phyloP scores from a whole-genome alignment of 1,140 invertebrate genomes.

The Trichogramma pretiosum region DNA sequence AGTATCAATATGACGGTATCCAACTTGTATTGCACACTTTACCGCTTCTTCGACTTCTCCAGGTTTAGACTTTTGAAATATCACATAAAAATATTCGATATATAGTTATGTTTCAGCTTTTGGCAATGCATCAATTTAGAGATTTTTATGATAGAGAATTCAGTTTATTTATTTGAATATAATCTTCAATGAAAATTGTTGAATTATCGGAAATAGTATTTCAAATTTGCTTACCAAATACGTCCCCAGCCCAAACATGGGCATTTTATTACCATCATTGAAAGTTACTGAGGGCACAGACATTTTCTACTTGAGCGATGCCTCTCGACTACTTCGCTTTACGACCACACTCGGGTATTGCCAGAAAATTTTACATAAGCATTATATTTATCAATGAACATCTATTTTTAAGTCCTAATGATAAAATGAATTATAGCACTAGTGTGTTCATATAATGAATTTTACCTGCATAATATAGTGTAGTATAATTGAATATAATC shows the following conservation, averaged over 20 bases:
- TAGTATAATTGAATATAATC: too few relatives aligned
- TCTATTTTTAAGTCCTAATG: too few relatives aligned
- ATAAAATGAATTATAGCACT: too few relatives aligned
- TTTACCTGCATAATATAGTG: too few relatives aligned
- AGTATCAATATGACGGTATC: conserved; percentile 86
- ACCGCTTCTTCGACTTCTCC: conserved; percentile 63
- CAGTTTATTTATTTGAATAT: too few relatives aligned
- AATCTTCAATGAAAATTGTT: too few relatives aligned
- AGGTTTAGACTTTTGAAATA: conserved; percentile 48
- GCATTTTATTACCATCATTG: conserved; percentile 52
- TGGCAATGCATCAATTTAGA: not conserved
- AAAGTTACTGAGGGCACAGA: conserved; percentile 37
- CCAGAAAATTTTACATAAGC: conserved; percentile 1
- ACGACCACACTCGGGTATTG: not conserved
- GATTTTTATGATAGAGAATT: not conserved
- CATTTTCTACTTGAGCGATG: not conserved
- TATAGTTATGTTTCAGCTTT: not conserved
- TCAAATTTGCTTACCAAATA: conserved; percentile 50
- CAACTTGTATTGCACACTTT: conserved; percentile 66
- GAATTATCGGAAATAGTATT: too few relatives aligned
- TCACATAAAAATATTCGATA: not conserved
- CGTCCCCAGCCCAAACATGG: conserved; percentile 56
- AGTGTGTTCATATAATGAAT: too few relatives aligned
- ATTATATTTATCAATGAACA: too few relatives aligned
- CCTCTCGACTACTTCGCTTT: not conserved